These are phyloP conservation scores for Cynodonichthys magdalenae DNA, from an alignment of 2,797 vertebrate species.

Conservation along the genomic window DNA sequence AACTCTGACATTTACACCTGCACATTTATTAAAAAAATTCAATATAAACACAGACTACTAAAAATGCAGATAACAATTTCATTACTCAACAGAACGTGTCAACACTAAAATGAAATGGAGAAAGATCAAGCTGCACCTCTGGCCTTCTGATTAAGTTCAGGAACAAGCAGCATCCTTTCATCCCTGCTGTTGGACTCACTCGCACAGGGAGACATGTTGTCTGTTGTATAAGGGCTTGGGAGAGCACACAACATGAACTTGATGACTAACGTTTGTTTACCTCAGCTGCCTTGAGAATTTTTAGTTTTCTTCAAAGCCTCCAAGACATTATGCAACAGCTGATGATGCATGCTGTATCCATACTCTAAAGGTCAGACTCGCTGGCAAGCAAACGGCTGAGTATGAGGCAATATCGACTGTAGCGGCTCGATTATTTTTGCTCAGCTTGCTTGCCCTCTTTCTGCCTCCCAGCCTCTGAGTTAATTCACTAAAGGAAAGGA, in stretches of 20 bases:
- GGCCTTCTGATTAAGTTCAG: constrained; percentile 31
- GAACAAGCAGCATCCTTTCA: constrained; percentile 36
- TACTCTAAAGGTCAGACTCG: constrained; percentile 47
- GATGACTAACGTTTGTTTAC: constrained; percentile 74
- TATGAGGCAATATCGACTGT: constrained; percentile 9
- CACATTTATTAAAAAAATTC: neutral
- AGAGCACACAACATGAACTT: constrained; percentile 51
- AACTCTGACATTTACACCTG: too few species aligned
- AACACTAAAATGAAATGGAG: neutral
- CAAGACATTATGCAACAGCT: constrained; percentile 59
- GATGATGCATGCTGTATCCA: constrained; percentile 47
- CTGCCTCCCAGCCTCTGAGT: constrained; percentile 28
- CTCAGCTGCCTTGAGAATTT: constrained; percentile 58
- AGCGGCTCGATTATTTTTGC: constrained; percentile 35
- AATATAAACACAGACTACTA: neutral
- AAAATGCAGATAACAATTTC: neutral
- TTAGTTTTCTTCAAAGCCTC: constrained; percentile 48
- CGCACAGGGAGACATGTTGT: constrained; percentile 54
- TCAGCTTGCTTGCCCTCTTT: constrained; percentile 19
- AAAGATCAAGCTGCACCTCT: constrained; percentile 23
- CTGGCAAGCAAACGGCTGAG: constrained; percentile 17
- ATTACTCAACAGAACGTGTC: neutral
- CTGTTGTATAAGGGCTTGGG: constrained; percentile 62
- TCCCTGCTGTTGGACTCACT: constrained; percentile 51
- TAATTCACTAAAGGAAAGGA: constrained; percentile 14